Conservation (phyloP, 2,888 invertebrate genomes). For the Drosophila anomelani region DNA sequence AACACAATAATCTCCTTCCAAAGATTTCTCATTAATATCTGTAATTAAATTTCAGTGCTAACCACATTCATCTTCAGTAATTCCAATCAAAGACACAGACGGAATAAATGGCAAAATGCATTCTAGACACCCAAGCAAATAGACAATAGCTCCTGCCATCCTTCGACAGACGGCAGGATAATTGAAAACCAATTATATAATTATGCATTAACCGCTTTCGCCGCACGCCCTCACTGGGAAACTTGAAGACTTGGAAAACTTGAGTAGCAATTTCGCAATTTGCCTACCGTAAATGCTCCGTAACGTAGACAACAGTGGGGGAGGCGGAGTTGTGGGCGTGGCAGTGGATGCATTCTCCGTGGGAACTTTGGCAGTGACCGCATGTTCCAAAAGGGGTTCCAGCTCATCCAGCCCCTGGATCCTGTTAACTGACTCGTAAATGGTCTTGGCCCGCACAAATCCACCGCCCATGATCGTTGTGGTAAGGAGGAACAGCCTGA, state of each 20-base stretch:
- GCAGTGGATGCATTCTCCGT: constrained; percentile 19
- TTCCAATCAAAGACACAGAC: not conserved
- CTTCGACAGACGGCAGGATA: constrained; percentile 21
- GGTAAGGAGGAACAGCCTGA: constrained; percentile 63
- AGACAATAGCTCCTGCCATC: constrained; percentile 3
- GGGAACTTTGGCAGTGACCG: constrained; percentile 15
- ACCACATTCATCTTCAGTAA: not conserved
- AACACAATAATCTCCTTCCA: not conserved
- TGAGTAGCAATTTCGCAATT: constrained; percentile 31
- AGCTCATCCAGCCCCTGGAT: constrained; percentile 17
- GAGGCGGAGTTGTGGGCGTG: constrained; percentile 6
- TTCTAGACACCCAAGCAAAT: constrained; percentile 3
- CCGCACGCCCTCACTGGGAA: not conserved
- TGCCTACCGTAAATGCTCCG: constrained; percentile 40
- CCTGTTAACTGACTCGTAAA: constrained; percentile 39
- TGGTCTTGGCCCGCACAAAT: constrained; percentile 39
- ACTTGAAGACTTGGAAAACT: not conserved
- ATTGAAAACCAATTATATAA: constrained; percentile 42
- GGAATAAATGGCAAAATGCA: not conserved
- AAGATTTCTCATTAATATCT: too few relatives aligned
- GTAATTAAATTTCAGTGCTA: not conserved
- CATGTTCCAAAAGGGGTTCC: constrained; percentile 5
- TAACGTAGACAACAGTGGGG: constrained; percentile 21
- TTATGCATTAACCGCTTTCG: constrained; percentile 27
- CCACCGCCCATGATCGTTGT: constrained; percentile 58